A percentile compares a stretch with the other conserved stretches of the same genome.
phyloP scores from a whole-genome alignment of 1,140 invertebrate genomes.

The Drosophila ironensis region DNA sequence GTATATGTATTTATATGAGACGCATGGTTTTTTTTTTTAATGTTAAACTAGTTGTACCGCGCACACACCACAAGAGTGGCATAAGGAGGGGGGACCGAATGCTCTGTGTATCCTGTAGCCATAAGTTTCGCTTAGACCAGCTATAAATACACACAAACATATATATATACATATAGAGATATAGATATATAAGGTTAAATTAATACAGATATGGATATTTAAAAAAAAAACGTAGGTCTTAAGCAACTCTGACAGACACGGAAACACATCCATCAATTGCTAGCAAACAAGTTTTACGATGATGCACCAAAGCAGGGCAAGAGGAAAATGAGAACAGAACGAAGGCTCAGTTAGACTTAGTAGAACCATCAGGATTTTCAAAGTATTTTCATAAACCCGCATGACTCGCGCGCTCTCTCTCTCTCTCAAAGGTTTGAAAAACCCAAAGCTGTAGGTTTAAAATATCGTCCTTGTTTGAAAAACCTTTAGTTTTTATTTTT shows the following conservation, averaged over 20 bases:
- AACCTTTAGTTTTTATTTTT: slow-evolving; percentile 13
- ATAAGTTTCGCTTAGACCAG: slow-evolving; percentile 20
- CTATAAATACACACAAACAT: background rate
- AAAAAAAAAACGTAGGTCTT: slow-evolving; percentile 8
- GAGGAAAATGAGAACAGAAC: background rate
- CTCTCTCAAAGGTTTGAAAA: slow-evolving; percentile 38
- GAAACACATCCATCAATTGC: slow-evolving; percentile 21
- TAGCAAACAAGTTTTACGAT: slow-evolving; percentile 30
- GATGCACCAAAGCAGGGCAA: slow-evolving; percentile 34
- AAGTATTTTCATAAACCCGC: slow-evolving; percentile 26
- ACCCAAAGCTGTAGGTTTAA: slow-evolving; percentile 27
- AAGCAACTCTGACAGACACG: background rate
- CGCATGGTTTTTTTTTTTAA: slow-evolving; percentile 36
- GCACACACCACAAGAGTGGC: slow-evolving; percentile 17
- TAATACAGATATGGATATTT: slow-evolving; percentile 18
- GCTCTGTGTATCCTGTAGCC: slow-evolving; percentile 4
- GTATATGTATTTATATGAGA: slow-evolving; percentile 28
- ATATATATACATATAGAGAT: slow-evolving; percentile 17
- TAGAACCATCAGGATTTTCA: slow-evolving; percentile 35
- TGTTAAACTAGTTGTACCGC: slow-evolving; percentile 61
- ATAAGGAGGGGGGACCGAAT: background rate
- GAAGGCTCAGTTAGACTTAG: slow-evolving; percentile 31
- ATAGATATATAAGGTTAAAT: slow-evolving; percentile 16
- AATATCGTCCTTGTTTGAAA: background rate
- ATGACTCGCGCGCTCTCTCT: too few relatives aligned